Evolutionary conservation across 2,888 invertebrate species (phyloP).

Genomic region (Leptinotarsa tumamoca): DNA sequence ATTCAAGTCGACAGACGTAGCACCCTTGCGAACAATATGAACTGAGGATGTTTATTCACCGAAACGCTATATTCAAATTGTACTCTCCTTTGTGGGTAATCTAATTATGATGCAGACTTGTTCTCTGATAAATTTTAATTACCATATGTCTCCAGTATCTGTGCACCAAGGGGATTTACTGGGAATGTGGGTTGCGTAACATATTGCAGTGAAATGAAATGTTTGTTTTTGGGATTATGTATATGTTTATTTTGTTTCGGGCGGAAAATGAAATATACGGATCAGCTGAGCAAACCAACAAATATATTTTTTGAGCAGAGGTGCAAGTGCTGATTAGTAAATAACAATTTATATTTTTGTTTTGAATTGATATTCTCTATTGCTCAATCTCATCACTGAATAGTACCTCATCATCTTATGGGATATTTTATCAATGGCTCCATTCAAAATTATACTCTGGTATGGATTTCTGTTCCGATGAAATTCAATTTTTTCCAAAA

Average conservation of each 20-base stretch:
- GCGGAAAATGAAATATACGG: neutral
- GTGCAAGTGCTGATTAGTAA: too few species aligned
- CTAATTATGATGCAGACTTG: constrained; percentile 18
- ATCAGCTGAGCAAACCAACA: too few species aligned
- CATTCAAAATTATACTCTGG: too few species aligned
- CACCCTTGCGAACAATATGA: neutral
- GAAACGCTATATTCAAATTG: neutral
- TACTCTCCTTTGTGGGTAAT: constrained; percentile 2
- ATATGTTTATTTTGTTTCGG: neutral
- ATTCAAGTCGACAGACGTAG: neutral
- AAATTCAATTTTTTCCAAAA: too few species aligned
- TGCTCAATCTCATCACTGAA: too few species aligned
- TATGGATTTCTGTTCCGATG: too few species aligned
- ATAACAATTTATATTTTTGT: too few species aligned
- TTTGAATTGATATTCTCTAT: too few species aligned
- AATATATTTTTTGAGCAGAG: too few species aligned
- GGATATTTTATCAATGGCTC: too few species aligned
- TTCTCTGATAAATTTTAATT: constrained; percentile 8
- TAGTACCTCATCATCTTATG: too few species aligned
- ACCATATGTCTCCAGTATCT: constrained; percentile 14
- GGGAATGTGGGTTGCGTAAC: constrained; percentile 4
- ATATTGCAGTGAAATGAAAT: constrained; percentile 6
- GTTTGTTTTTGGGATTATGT: constrained; percentile 3
- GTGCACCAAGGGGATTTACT: neutral
- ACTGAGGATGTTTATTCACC: neutral